phyloP scores from a whole-genome alignment of 2,113 vertebrate genomes.

The Aleadryas rufinucha region DNA sequence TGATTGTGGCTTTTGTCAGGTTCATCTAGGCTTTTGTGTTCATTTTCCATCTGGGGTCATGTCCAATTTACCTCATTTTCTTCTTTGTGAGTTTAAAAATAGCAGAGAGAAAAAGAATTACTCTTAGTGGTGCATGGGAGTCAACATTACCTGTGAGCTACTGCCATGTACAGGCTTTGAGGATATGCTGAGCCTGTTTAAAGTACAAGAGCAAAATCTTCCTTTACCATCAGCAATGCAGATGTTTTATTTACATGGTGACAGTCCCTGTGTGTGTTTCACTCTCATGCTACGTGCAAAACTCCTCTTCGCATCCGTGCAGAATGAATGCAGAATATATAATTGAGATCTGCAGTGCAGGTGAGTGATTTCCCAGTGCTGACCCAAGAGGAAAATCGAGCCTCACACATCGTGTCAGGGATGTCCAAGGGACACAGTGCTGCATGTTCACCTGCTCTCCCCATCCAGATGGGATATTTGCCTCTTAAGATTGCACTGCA shows the following conservation, averaged over 20 bases:
- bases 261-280: conserved; percentile 1
- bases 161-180: background rate
- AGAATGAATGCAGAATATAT: conserved; percentile 43
- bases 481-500: background rate
- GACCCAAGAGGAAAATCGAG: background rate
- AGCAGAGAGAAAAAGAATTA: background rate
- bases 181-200: background rate
- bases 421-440: background rate
- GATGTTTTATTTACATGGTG: conserved; percentile 18
- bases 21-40: conserved; percentile 25
- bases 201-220: background rate
- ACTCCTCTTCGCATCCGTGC: background rate
- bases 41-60: conserved; percentile 29
- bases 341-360: conserved; percentile 50
- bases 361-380: conserved; percentile 29
- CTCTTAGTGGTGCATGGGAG: background rate
- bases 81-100: conserved; percentile 42
- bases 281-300: background rate
- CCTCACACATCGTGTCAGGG: background rate
- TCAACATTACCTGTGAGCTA: background rate
- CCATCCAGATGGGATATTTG: background rate
- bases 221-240: background rate
- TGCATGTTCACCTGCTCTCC: background rate
- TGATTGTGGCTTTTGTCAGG: conserved; percentile 56
- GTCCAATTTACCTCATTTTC: conserved; percentile 54